Conservation (phyloP, 2,888 invertebrate genomes). For the Cremastinae sp. region DNA sequence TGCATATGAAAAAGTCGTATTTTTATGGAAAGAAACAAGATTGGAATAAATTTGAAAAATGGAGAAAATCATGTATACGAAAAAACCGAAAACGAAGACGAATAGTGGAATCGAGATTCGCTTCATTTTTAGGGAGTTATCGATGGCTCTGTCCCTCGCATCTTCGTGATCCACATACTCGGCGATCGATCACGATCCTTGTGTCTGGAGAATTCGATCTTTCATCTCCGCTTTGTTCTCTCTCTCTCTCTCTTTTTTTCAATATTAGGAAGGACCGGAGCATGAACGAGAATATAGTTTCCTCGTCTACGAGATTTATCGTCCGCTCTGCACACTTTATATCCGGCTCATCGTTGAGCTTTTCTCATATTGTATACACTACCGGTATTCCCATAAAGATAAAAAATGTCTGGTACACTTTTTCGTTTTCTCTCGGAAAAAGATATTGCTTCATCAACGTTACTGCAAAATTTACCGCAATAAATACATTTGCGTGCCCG, state of each 20-base stretch:
- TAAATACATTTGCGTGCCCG: background rate
- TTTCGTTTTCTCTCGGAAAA: slow-evolving; percentile 13
- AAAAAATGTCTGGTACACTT: slow-evolving; percentile 19
- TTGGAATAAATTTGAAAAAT: too few relatives aligned
- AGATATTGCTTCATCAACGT: background rate
- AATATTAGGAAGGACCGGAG: slow-evolving; percentile 25
- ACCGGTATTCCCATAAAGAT: slow-evolving; percentile 13
- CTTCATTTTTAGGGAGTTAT: slow-evolving; percentile 42
- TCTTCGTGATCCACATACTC: slow-evolving; percentile 20
- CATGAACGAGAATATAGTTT: slow-evolving; percentile 11
- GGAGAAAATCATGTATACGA: slow-evolving; percentile 5
- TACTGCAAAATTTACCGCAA: slow-evolving; percentile 22
- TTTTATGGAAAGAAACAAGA: too few relatives aligned
- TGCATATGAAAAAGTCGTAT: too few relatives aligned
- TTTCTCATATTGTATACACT: slow-evolving; percentile 37
- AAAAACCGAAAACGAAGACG: slow-evolving; percentile 16
- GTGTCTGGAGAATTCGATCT: slow-evolving; percentile 10
- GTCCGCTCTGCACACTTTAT: slow-evolving; percentile 52
- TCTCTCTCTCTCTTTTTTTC: too few relatives aligned
- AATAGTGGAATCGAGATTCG: background rate
- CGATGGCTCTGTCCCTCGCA: slow-evolving; percentile 36
- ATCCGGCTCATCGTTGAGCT: slow-evolving; percentile 51
- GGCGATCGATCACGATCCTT: slow-evolving; percentile 30
- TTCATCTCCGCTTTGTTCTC: slow-evolving; percentile 22
- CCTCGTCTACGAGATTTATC: slow-evolving; percentile 49